Conservation (phyloP, 2,113 vertebrate genomes). For the Zapornia atra region DNA sequence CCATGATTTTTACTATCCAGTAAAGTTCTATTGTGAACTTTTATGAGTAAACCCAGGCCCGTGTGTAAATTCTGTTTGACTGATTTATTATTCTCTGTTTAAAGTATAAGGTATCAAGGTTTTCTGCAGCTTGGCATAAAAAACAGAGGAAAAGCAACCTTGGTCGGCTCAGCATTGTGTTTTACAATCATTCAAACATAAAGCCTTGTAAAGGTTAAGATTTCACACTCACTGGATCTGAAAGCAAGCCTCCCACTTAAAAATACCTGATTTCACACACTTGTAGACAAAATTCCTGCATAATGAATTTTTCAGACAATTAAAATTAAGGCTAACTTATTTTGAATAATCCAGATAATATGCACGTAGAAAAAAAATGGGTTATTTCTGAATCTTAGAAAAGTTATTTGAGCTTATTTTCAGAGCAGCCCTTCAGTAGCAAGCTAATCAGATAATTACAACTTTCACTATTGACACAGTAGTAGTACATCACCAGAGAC, state of each 20-base stretch:
- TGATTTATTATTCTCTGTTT: conserved; percentile 9
- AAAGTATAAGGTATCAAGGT: neutral
- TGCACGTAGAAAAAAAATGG: neutral
- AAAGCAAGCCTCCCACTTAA: neutral
- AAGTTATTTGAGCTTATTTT: neutral
- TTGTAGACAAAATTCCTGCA: neutral
- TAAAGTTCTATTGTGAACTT: conserved; percentile 14
- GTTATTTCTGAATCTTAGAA: neutral
- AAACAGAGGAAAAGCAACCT: neutral
- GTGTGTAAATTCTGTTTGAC: neutral
- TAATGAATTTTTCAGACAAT: neutral
- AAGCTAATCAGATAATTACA: neutral
- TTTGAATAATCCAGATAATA: neutral
- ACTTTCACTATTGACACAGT: neutral
- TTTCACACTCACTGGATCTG: neutral
- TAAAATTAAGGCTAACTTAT: neutral
- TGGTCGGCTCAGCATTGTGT: neutral
- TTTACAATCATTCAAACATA: neutral
- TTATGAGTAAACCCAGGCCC: neutral
- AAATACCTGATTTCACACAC: neutral
- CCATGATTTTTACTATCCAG: conserved; percentile 14
- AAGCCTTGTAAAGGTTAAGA: neutral
- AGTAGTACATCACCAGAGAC: neutral
- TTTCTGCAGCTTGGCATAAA: neutral
- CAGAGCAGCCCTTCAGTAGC: neutral